Evolutionary conservation across 2,113 vertebrate genomes (phyloP).

Genomic region (Hypanus sabinus): DNA sequence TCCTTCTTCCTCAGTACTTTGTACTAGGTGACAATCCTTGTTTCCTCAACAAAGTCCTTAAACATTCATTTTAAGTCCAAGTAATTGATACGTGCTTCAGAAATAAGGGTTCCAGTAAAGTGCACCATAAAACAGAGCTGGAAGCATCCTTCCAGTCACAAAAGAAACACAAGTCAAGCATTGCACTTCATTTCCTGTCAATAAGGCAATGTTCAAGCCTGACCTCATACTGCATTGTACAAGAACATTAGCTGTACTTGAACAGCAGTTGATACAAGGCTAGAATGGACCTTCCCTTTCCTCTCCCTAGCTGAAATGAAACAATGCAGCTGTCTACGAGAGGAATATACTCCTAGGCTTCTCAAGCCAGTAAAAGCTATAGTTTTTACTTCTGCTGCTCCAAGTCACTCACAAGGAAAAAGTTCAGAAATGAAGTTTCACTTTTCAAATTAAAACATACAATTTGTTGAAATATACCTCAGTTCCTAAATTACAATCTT

Average conservation of each 20-base stretch:
- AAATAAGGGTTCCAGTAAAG: no score
- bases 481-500: not conserved
- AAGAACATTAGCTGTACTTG: not conserved
- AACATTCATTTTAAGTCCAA: no score
- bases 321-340: not conserved
- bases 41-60: no score
- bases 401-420: not conserved
- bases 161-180: no score
- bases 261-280: not conserved
- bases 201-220: not conserved
- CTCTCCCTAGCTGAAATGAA: not conserved
- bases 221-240: not conserved
- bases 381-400: not conserved
- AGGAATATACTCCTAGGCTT: not conserved
- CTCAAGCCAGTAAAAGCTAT: not conserved
- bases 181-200: no score
- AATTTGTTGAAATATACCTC: not conserved
- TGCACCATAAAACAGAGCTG: no score
- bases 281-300: not conserved
- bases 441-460: not conserved
- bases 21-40: no score
- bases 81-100: no score
- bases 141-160: no score
- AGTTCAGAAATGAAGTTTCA: not conserved
- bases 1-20: no score